phyloP scores from a whole-genome alignment of 2,113 vertebrate species.

The Phycodurus eques region DNA sequence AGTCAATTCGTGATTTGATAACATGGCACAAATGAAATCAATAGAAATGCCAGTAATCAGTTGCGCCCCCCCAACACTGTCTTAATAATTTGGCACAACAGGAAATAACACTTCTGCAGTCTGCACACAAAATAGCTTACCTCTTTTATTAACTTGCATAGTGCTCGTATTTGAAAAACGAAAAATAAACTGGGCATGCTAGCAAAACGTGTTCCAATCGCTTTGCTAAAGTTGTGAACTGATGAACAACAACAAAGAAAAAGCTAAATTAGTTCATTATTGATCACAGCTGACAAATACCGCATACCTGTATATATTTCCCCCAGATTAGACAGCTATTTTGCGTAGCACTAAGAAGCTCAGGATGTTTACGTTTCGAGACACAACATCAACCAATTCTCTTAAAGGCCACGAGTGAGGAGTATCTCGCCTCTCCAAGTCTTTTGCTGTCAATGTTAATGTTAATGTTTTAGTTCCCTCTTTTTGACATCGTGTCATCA shows the following conservation, averaged over 20 bases:
- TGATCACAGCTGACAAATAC: neutral
- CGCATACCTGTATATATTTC: neutral
- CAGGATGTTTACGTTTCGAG: no score
- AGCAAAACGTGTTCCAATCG: neutral
- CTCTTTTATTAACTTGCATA: conserved; percentile 25
- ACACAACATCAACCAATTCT: no score
- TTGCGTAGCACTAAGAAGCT: no score
- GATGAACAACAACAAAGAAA: neutral
- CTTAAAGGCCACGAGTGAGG: neutral
- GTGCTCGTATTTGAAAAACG: neutral
- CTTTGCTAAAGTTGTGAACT: neutral
- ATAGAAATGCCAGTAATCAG: no score
- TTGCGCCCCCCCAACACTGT: no score
- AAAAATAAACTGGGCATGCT: neutral
- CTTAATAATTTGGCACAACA: no score
- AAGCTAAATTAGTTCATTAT: neutral
- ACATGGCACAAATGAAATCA: no score
- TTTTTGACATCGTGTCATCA: neutral
- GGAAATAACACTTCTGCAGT: no score
- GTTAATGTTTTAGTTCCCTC: neutral
- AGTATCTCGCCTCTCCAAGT: neutral
- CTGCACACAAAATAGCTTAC: neutral
- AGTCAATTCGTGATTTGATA: no score
- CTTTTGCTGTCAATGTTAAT: neutral
- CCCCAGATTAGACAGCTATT: neutral